Percentiles rank a stretch among this genome's conserved stretches.
Conservation (phyloP, 23 tunicate genomes). For the Aplidium turbinatum region DNA sequence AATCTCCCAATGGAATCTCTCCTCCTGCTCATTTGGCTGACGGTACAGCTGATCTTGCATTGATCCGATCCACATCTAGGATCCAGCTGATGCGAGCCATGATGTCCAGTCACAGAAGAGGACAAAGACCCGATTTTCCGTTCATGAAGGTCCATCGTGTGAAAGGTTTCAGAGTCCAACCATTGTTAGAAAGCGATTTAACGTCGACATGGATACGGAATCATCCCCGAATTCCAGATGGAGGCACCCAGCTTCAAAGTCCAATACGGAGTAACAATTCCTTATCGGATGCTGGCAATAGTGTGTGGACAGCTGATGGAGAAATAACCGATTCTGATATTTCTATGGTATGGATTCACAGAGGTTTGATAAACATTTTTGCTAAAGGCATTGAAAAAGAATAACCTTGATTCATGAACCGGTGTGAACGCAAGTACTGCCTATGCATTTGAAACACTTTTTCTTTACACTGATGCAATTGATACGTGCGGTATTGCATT, state of each 20-base stretch:
- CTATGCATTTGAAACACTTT: too few species aligned
- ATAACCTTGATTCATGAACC: too few species aligned
- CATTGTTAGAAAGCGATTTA: background rate
- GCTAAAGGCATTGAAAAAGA: constrained; percentile 58
- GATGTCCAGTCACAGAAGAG: constrained; percentile 28
- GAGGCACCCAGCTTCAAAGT: too few species aligned
- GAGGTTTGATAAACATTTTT: constrained; percentile 59
- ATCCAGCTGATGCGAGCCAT: constrained; percentile 38
- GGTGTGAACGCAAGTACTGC: too few species aligned
- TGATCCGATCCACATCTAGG: constrained; percentile 51
- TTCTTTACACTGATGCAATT: too few species aligned
- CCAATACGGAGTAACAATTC: too few species aligned
- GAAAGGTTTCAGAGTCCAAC: constrained; percentile 43
- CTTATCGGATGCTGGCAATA: too few species aligned
- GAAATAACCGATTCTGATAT: constrained; percentile 44
- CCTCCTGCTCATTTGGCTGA: constrained; percentile 72
- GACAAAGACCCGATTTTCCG: constrained; percentile 58
- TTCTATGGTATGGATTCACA: constrained; percentile 54
- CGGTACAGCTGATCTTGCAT: constrained; percentile 59
- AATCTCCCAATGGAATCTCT: constrained; percentile 55
- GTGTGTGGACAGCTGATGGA: constrained; percentile 77
- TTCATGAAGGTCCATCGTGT: constrained; percentile 68
- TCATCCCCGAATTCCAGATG: too few species aligned
- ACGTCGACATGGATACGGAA: too few species aligned
- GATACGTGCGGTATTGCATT: too few species aligned